Conservation (phyloP, 2,888 invertebrate genomes). For the Monochamus alternatus region DNA sequence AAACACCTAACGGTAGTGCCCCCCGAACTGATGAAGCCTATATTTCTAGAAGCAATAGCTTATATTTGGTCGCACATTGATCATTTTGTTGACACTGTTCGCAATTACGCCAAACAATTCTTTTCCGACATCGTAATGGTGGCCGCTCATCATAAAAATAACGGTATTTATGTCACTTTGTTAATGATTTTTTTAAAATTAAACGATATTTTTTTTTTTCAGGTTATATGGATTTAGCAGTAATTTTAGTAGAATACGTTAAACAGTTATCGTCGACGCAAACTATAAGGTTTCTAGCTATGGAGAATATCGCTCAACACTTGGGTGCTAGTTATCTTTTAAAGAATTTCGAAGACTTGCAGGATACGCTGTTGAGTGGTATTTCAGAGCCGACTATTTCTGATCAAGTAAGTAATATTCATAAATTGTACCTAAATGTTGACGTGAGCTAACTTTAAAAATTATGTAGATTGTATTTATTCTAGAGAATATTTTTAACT, state of each 20-base stretch:
- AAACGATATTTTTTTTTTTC: slow-evolving; percentile 28
- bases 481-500: too few relatives aligned
- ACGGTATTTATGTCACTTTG: slow-evolving; percentile 62
- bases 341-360: slow-evolving; percentile 50
- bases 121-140: slow-evolving; percentile 70
- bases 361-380: slow-evolving; percentile 47
- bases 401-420: slow-evolving; percentile 48
- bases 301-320: slow-evolving; percentile 53
- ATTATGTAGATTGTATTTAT: too few relatives aligned
- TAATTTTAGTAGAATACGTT: slow-evolving; percentile 53
- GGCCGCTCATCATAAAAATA: slow-evolving; percentile 60
- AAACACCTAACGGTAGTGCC: slow-evolving; percentile 59
- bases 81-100: slow-evolving; percentile 78
- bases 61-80: slow-evolving; percentile 77
- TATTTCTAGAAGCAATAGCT: slow-evolving; percentile 66
- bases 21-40: slow-evolving; percentile 56
- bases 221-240: slow-evolving; percentile 50
- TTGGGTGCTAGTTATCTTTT: slow-evolving; percentile 53
- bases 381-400: slow-evolving; percentile 48
- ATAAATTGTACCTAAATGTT: not conserved
- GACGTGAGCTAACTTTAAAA: not conserved
- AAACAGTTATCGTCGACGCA: slow-evolving; percentile 48
- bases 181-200: not conserved
- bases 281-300: slow-evolving; percentile 52
- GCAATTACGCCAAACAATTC: slow-evolving; percentile 74